phyloP scores from a whole-genome alignment of 2,113 vertebrate species.

The Hippocampus abdominalis region DNA sequence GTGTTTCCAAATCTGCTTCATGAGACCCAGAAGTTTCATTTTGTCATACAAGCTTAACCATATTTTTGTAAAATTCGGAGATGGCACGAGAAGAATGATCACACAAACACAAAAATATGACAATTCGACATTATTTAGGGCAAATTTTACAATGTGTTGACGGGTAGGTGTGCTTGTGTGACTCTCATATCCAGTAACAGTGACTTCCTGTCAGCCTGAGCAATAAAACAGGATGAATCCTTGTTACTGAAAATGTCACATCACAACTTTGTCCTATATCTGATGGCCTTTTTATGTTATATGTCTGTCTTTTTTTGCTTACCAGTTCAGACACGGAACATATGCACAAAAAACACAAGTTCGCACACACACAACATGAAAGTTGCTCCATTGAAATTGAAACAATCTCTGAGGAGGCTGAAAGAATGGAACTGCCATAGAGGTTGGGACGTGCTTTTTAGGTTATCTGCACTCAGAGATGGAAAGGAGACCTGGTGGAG shows the following conservation, averaged over 20 bases:
- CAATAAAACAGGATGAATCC: conserved; percentile 77
- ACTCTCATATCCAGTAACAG: conserved; percentile 70
- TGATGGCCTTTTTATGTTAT: not conserved
- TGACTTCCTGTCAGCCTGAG: conserved; percentile 67
- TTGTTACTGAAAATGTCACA: conserved; percentile 73
- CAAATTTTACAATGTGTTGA: not conserved
- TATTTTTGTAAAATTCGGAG: not conserved
- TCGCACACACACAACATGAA: not conserved
- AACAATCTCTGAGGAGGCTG: too few relatives aligned
- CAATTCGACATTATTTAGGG: too few relatives aligned
- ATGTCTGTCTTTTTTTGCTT: not conserved
- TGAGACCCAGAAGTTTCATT: not conserved
- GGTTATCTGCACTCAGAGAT: too few relatives aligned
- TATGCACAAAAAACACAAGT: too few relatives aligned
- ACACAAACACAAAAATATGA: not conserved
- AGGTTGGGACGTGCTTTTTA: too few relatives aligned
- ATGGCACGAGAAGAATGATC: too few relatives aligned
- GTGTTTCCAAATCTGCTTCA: too few relatives aligned
- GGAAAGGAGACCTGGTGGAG: too few relatives aligned
- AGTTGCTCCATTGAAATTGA: not conserved
- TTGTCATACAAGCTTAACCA: not conserved
- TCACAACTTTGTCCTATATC: conserved; percentile 19
- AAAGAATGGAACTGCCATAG: too few relatives aligned
- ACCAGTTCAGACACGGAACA: not conserved
- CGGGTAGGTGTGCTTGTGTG: conserved; percentile 11